Evolutionary conservation across 2,113 vertebrate species (phyloP), one percentile per base, ranked within the genome.

Genomic region (Rhinoptilus africanus): DNA sequence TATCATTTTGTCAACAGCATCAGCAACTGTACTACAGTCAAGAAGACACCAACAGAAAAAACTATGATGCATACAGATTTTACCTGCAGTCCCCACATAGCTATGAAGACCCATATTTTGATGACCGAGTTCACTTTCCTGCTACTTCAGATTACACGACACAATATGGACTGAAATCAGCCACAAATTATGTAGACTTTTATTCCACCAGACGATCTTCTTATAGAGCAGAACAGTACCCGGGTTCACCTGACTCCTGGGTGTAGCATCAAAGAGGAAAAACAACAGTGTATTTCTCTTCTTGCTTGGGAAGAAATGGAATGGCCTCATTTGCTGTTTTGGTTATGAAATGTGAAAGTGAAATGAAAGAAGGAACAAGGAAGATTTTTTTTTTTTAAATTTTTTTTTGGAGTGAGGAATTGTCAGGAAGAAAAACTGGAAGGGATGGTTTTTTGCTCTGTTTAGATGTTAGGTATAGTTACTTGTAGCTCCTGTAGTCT

Each of bases 191-290:
- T 1, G 99, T 99, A 98, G 99, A 99, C 98, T 99, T 99, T 98
- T 99, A 99, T 97, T 99, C 99, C 66, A 99, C 99, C 97, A 99
- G 99, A 90, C 98, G 98, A 97, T 99, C 99, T 96, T 99, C 99
- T 37, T 99, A 99, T 89, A 98, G 99, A 98, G 98, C 99, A 63
- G 99, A 99, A 97, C 99, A 99, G 97, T 99, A 99, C 97, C 99
- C 99, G 2, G 99, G 99, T 84, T 99, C 99, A 18, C 99, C 99
- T 1, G 99, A 99, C 97, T 99, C 99, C 37, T 99, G 99, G 99
- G 99, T 99, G 98, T 99, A 99, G 96, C 95, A 81, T 71, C 92
- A 80, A 78, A 82, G 95, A 79, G 34, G 87, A 94, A 72, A 45
- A 84, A 81, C 94, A 93, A 94, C 97, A 96, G 95, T 72, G 75